Evolutionary conservation across 2,113 vertebrate genomes (phyloP).

Genomic region (Chaetodon trifascialis): DNA sequence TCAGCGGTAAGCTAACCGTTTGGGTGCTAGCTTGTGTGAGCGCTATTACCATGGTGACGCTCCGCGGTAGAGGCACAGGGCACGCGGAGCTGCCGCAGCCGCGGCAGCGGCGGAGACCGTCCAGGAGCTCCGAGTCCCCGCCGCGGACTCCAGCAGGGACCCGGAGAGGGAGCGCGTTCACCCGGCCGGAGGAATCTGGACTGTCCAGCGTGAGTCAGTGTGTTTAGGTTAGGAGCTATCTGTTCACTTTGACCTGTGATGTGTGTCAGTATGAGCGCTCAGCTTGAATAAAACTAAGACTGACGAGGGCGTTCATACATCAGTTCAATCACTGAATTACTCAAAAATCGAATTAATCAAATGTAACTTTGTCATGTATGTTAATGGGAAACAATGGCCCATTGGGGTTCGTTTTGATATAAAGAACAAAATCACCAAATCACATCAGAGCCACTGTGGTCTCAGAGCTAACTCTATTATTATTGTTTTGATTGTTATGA

Average conservation of each 20-base stretch:
- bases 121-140: not conserved
- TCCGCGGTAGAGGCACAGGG: not conserved
- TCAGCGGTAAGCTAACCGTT: not conserved
- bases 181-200: fast-evolving
- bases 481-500: too few relatives aligned
- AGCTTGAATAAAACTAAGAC: too few relatives aligned
- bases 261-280: not conserved
- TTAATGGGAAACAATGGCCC: too few relatives aligned
- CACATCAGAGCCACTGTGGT: too few relatives aligned
- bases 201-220: conserved; percentile 10
- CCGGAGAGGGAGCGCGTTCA: not conserved
- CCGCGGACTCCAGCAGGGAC: too few relatives aligned
- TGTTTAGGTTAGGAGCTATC: not conserved
- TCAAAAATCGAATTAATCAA: not conserved
- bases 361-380: too few relatives aligned
- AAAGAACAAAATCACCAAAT: too few relatives aligned
- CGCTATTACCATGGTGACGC: conserved; percentile 58
- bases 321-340: not conserved
- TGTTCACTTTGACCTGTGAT: not conserved
- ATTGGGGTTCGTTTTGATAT: too few relatives aligned
- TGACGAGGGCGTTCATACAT: too few relatives aligned
- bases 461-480: too few relatives aligned
- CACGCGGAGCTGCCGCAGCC: not conserved
- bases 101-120: not conserved
- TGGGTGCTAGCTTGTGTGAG: not conserved